Evolutionary conservation across 92 coral and sea anemone genomes (phyloP), one percentile per base, ranked within the genome.

Genomic region (Zoanthus solanderi): DNA sequence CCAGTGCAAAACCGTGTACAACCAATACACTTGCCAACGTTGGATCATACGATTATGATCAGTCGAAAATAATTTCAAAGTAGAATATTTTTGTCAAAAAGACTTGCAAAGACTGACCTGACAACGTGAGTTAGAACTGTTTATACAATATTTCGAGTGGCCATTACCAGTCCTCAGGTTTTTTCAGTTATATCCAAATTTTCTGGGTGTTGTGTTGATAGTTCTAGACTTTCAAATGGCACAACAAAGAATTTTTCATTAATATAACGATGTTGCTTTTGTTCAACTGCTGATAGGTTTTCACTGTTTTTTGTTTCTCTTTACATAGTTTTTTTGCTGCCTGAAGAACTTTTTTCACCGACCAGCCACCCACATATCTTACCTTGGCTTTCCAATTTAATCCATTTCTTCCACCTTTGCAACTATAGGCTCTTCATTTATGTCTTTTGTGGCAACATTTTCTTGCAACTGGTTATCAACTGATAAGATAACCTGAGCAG

Each of bases 321-420:
- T 31, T 15, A 84, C 89, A 48, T 85, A 90, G 29, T 56, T 60
- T 30, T 83, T 58, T 4, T 66, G n/a, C 52, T 29, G 34, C 86
- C 46, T 56, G 28, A 29, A 79, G 72, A 16, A 90, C 23, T 28
- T 69, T 90, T 65, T 44, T 84, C 29, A 84, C 45, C 0, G 57
- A 84, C 89, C 92, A 84, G 50, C 89, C 92, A 7, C 89, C 89
- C 23, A 84, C 92, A 71, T 89, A 78, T 46, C 92, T 1, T 50
- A 76, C 30, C 65, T 85, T 85, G 0, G 83, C 91, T 53, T 61
- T 61, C 68, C 29, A 15, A 10, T 6, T 61, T 3, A 7, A 50
- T 15, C 82, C 54, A 50, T 50, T 50, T 50, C 42, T 31, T n/a
- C 88, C 13, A 56, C 78, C 57, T 75, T 77, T 37, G 76, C 37